Evolutionary conservation across 2,888 invertebrate genomes (phyloP), one percentile per base, ranked within the genome.

Genomic region (Eretmocerus hayati): DNA sequence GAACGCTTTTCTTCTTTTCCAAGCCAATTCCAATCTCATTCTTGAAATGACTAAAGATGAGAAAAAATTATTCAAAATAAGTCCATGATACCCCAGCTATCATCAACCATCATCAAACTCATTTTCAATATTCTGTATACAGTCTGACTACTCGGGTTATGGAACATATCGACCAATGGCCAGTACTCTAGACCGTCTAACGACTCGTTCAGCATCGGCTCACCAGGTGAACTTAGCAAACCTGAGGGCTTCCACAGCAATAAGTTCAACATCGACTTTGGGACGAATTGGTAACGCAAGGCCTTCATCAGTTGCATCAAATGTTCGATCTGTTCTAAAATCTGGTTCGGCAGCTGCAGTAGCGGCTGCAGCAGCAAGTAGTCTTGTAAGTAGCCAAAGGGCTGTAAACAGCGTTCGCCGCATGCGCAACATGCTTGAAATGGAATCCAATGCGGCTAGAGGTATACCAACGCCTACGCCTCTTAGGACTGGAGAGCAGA

Each of bases 381-480:
- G 8, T 0, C 33, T 26, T 19, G 33, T 42, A 9, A 40, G 38
- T n/a, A 63, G 59, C 47, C 66, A 71, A 48, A 64, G 78, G 75
- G 50, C 78, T 77, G 50, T 78, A 77, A 55, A 87, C 0, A 88
- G 66, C 15, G 85, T 88, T 56, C 78, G 90, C 32, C 79, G 90
- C 53, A 88, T 90, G 74, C 76, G 89, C 42, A 89, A 90, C 65
- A 74, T 90, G 22, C 73, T 90, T 51, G 90, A 90, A 62, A 75
- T 90, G 50, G 83, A 79, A 62, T 71, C 60, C 20, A n/a, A 74
- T 30, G 15, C 32, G 72, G 75, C 23, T 16, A 11, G 73, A 55
- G 68, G 65, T 50, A 87, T 87, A 49, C 86, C 88, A 5, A 82
- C 87, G 47, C 86, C 88, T 15, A 82, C 87, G 43, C 79, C 88